Evolutionary conservation across 2,797 vertebrate species (phyloP), one percentile per base, ranked within the genome.

Genomic region (Tapera naevia): DNA sequence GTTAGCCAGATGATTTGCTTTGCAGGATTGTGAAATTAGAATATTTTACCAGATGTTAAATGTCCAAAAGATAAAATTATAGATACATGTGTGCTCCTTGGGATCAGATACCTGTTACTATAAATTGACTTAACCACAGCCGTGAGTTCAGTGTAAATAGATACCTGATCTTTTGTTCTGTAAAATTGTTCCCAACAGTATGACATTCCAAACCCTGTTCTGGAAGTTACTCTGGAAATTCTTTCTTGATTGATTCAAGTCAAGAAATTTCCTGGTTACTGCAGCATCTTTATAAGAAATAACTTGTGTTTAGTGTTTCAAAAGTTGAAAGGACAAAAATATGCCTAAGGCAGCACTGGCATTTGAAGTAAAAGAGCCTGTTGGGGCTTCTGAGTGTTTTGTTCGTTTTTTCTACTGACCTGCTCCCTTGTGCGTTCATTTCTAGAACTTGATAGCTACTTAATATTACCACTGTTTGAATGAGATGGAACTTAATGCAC

Each of bases 81-180:
- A 67, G 67, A 28, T 37, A 33, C 2, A 2, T 12, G 9, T 46
- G 33, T 56, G 41, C 27, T 54, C 32, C 46, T 79, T 53, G 72
- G 39, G 46, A 54, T 41, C 24, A 33, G 25, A 16, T 24, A 33
- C 23, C 12, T 45, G 21, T 56, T 64, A 32, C 56, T 80, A 7
- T 48, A 28, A 86, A 50, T 30, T 50, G 43, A 69, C 28, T 73
- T 62, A 62, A 45, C 32, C 14, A n/a, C 33, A 75, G 70, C 24
- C 67, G 17, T 25, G 14, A 60, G 16, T 67, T 74, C 46, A 46
- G 13, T 54, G 28, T 66, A 58, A 65, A 61, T 6, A 74, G 24
- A 12, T 61, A 67, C 6, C 35, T 0, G 3, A 61, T 54, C 48
- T 53, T 60, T 61, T 0, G 0, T 79, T 30, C 30, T 17, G 39